These are phyloP conservation scores for Seira ritae DNA, from an alignment of 2,888 invertebrate species.

Conservation along the genomic window DNA sequence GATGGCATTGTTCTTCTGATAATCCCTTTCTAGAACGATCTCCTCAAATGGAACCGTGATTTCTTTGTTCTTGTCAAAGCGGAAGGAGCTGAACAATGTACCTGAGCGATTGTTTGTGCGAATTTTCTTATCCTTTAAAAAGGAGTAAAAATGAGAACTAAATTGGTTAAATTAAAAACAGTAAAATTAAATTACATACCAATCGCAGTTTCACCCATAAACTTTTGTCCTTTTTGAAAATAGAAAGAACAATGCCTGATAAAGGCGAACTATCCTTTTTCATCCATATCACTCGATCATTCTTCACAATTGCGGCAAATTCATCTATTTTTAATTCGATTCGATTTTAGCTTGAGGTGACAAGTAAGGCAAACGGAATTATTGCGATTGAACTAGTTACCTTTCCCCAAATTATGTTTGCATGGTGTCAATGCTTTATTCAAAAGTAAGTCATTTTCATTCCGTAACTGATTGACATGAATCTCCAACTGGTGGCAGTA, in stretches of 20 bases:
- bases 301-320: slow-evolving; percentile 63
- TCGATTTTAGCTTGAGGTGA: no score
- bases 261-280: slow-evolving; percentile 54
- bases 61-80: slow-evolving; percentile 59
- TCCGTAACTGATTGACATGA: slow-evolving; percentile 52
- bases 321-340: slow-evolving; percentile 31
- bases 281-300: slow-evolving; percentile 63
- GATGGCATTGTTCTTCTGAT: slow-evolving; percentile 38
- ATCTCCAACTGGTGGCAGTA: slow-evolving; percentile 62
- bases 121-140: slow-evolving; percentile 63
- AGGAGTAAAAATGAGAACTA: not conserved
- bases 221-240: slow-evolving; percentile 59
- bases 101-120: slow-evolving; percentile 53
- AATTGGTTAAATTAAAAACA: not conserved
- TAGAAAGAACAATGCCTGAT: slow-evolving; percentile 51
- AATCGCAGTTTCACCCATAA: slow-evolving; percentile 63
- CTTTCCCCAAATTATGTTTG: slow-evolving; percentile 28
- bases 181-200: slow-evolving; percentile 30
- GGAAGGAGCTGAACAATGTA: slow-evolving; percentile 59
- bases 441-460: slow-evolving; percentile 64
- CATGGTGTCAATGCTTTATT: slow-evolving; percentile 49
- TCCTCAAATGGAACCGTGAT: slow-evolving; percentile 65
- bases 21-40: slow-evolving; percentile 59
- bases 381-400: not conserved
- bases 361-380: not conserved